phyloP scores from a whole-genome alignment of 2,797 vertebrate species.

The Onychomys leucogaster region DNA sequence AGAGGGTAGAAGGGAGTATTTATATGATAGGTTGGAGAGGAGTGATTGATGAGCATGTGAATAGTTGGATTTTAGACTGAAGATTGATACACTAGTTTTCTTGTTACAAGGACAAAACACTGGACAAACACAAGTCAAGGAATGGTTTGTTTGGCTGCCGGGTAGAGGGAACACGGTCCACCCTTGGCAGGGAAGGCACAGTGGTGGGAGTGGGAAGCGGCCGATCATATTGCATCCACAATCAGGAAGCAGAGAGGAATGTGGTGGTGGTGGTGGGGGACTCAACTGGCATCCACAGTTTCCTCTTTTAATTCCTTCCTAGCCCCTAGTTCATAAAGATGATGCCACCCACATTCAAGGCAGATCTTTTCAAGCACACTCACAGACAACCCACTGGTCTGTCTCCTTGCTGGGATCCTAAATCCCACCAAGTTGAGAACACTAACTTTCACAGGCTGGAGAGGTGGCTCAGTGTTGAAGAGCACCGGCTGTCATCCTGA shows the following conservation, averaged over 20 bases:
- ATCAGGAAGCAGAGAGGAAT: not conserved
- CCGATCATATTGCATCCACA: not conserved
- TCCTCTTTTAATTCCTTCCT: not conserved
- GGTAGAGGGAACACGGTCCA: not conserved
- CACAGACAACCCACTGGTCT: not conserved
- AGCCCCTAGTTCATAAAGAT: not conserved
- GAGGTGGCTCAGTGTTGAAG: not conserved
- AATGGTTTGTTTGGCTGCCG: not conserved
- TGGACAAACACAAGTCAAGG: not conserved
- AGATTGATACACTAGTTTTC: not conserved
- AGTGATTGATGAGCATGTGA: not conserved
- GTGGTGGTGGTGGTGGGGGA: too few species aligned
- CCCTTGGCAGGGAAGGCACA: not conserved
- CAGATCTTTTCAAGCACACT: not conserved
- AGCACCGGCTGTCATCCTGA: not conserved
- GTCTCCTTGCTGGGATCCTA: not conserved
- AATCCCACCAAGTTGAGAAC: not conserved
- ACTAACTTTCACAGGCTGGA: not conserved
- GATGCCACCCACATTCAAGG: not conserved
- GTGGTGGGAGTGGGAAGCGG: not conserved
- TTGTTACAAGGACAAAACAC: not conserved
- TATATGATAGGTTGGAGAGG: not conserved
- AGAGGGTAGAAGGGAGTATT: not conserved
- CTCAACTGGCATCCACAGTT: not conserved
- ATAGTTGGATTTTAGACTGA: not conserved